A percentile compares a stretch with the other conserved stretches of the same genome.
Evolutionary conservation across 1,140 invertebrate genomes (phyloP).

Genomic region (Globodera rostochiensis): DNA sequence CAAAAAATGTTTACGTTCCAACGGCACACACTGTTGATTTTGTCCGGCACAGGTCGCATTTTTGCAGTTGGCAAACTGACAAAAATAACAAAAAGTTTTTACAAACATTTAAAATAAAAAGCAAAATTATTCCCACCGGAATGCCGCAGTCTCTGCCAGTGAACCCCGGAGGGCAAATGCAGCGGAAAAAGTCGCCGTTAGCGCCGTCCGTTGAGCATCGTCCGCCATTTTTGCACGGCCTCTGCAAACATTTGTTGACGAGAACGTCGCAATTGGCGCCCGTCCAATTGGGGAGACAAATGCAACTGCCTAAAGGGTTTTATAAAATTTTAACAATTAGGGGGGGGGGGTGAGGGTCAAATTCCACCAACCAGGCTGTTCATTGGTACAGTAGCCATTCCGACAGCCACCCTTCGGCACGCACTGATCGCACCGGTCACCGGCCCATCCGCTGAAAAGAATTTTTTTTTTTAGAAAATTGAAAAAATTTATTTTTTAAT

Average conservation of each 20-base stretch:
- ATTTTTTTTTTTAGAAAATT: not conserved
- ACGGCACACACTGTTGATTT: not conserved
- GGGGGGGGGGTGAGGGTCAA: too few species aligned
- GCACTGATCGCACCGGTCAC: constrained; percentile 18
- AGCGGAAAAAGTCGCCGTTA: constrained; percentile 27
- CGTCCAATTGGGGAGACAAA: constrained; percentile 34
- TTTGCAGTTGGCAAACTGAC: not conserved
- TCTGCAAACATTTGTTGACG: constrained; percentile 33
- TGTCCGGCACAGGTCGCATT: not conserved
- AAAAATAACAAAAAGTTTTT: not conserved
- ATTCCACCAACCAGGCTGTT: not conserved
- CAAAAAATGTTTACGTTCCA: not conserved
- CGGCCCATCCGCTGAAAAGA: constrained; percentile 19
- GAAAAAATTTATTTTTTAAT: not conserved
- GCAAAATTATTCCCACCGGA: not conserved
- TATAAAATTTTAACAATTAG: too few species aligned
- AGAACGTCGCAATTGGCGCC: constrained; percentile 29
- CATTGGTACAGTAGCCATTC: constrained; percentile 28
- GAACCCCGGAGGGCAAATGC: constrained; percentile 26
- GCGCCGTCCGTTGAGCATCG: constrained; percentile 14
- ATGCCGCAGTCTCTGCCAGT: constrained; percentile 24
- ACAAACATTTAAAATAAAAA: not conserved
- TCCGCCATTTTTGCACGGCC: constrained; percentile 33
- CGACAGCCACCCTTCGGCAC: constrained; percentile 16
- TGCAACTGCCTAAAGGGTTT: constrained; percentile 18